Conservation (phyloP, 1,140 invertebrate genomes). For the Gryllus bimaculatus region DNA sequence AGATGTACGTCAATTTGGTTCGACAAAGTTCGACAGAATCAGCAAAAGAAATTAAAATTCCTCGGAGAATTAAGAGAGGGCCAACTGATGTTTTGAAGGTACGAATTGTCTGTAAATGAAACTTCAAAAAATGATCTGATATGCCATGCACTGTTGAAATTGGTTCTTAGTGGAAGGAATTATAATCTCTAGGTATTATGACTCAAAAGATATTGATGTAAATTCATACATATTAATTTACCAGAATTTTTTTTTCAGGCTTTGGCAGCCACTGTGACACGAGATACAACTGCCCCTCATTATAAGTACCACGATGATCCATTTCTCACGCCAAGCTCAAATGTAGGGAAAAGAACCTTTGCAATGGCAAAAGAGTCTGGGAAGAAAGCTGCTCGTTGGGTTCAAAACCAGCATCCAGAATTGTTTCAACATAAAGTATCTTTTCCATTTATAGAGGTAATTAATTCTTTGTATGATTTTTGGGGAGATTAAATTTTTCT, state of each 20-base stretch:
- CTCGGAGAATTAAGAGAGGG: conserved; percentile 14
- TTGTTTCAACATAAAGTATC: conserved; percentile 62
- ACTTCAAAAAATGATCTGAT: not conserved
- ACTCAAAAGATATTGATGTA: not conserved
- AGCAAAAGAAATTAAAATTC: conserved; percentile 11
- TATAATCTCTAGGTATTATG: not conserved
- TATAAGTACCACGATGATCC: conserved; percentile 89
- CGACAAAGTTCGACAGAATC: not conserved
- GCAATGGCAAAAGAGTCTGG: conserved; percentile 77
- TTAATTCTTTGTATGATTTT: conserved; percentile 9
- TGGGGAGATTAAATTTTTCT: too few species aligned
- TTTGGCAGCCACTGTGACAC: conserved; percentile 57
- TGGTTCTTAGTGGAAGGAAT: not conserved
- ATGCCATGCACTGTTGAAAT: not conserved
- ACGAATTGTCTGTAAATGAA: not conserved
- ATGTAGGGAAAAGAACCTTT: conserved; percentile 57
- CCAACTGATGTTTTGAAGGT: conserved; percentile 20
- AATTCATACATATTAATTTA: not conserved
- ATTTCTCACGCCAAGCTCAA: conserved; percentile 72
- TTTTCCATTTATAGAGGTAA: conserved; percentile 50
- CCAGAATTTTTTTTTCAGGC: conserved; percentile 42
- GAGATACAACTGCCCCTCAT: conserved; percentile 69
- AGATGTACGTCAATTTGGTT: not conserved
- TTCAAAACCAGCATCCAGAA: conserved; percentile 63
- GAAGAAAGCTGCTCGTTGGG: conserved; percentile 75